These are phyloP conservation scores for Electrophaes corylata DNA, from an alignment of 2,888 invertebrate species.

Conservation along the genomic window DNA sequence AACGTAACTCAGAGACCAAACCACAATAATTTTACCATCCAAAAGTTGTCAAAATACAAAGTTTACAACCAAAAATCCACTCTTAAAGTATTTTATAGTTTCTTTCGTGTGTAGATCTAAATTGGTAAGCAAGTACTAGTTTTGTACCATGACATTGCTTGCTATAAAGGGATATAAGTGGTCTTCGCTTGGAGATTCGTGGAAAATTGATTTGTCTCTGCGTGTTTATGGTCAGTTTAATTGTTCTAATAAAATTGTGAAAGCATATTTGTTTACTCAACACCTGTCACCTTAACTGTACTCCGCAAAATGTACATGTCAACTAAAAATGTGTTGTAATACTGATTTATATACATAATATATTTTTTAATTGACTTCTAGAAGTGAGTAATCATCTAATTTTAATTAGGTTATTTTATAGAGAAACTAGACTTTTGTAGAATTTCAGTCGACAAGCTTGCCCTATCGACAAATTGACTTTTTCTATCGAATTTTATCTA, in stretches of 20 bases:
- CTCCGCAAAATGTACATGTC: slow-evolving; percentile 4
- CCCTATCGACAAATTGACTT: no score
- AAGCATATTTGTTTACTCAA: slow-evolving; percentile 39
- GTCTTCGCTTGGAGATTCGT: slow-evolving; percentile 21
- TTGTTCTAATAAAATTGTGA: slow-evolving; percentile 44
- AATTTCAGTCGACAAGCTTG: no score
- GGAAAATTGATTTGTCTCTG: slow-evolving; percentile 55
- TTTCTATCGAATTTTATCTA: no score
- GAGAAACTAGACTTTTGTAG: no score
- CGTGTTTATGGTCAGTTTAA: slow-evolving; percentile 39
- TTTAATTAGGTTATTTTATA: no score
- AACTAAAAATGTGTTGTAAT: slow-evolving; percentile 17
- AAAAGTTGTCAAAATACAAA: not conserved
- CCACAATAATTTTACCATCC: slow-evolving; percentile 3
- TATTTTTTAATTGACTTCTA: no score
- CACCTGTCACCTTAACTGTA: slow-evolving; percentile 33
- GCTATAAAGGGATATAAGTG: slow-evolving; percentile 33
- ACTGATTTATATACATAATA: not conserved
- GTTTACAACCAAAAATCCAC: not conserved
- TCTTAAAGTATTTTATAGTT: not conserved
- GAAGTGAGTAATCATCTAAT: no score
- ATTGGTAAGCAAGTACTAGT: slow-evolving; percentile 27
- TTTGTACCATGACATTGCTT: slow-evolving; percentile 34
- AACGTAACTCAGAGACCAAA: slow-evolving; percentile 3
- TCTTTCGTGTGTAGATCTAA: not conserved